Conservation (phyloP, 2,113 vertebrate genomes). For the Fulmarus glacialis region DNA sequence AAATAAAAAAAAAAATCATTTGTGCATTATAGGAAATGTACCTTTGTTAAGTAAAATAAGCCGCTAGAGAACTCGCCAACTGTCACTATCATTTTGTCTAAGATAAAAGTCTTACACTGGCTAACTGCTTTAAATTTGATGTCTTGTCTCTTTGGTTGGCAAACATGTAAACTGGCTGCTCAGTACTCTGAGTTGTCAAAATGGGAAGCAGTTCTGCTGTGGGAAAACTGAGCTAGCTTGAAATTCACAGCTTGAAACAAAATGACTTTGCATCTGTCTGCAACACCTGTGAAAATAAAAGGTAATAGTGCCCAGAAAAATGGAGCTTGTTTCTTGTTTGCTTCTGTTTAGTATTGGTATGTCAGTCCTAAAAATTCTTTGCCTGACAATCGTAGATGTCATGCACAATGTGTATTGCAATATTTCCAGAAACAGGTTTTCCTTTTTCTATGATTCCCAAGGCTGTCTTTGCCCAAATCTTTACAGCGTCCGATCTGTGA, state of each 20-base stretch:
- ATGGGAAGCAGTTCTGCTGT: not conserved
- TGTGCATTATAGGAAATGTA: not conserved
- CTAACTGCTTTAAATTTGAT: not conserved
- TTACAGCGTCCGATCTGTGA: not conserved
- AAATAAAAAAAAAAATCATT: not conserved
- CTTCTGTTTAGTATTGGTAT: not conserved
- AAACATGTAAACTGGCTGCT: not conserved
- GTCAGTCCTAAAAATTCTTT: not conserved
- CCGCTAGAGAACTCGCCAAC: not conserved
- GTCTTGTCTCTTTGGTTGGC: not conserved
- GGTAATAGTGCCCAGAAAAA: not conserved
- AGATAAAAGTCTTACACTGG: not conserved
- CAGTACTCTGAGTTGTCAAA: not conserved
- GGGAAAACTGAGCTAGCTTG: not conserved
- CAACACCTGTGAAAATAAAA: not conserved
- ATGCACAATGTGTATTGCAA: not conserved
- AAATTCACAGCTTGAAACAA: not conserved
- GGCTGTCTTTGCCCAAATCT: not conserved
- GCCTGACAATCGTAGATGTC: not conserved
- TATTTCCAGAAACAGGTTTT: not conserved
- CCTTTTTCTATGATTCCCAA: not conserved
- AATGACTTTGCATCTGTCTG: not conserved
- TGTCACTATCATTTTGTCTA: not conserved
- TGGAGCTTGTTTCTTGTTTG: not conserved
- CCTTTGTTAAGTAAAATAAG: not conserved